A percentile compares a stretch with the other conserved stretches of the same genome.
Conservation (phyloP, 2,113 vertebrate genomes). For the Platysternon megacephalum region DNA sequence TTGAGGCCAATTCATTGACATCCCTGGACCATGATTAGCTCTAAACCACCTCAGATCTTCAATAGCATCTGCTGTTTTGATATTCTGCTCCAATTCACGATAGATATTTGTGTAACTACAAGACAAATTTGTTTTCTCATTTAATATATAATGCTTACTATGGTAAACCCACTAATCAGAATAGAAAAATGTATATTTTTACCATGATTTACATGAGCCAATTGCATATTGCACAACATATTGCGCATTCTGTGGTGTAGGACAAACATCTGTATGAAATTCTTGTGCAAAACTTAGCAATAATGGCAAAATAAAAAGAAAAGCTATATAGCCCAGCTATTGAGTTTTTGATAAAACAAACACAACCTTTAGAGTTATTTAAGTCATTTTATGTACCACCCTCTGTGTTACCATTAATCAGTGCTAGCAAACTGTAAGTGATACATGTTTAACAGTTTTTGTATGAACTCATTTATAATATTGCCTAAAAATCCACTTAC, state of each 20-base stretch:
- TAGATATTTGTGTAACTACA: constrained; percentile 91
- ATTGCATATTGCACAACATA: no score
- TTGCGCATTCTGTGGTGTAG: not conserved
- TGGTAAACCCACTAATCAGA: not conserved
- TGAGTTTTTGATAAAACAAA: not conserved
- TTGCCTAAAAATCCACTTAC: not conserved
- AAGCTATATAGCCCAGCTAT: not conserved
- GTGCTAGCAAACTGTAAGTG: not conserved
- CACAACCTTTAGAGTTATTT: not conserved
- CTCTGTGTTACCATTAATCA: not conserved
- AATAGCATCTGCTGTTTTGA: constrained; percentile 87
- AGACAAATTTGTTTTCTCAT: constrained; percentile 29
- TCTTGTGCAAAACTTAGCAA: not conserved
- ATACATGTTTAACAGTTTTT: not conserved
- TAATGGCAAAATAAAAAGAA: not conserved
- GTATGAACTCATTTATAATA: not conserved
- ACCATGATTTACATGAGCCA: not conserved
- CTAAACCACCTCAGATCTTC: constrained; percentile 96
- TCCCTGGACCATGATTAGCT: constrained; percentile 92
- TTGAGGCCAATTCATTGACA: constrained; percentile 99
- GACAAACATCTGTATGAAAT: not conserved
- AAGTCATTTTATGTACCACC: not conserved
- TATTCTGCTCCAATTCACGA: constrained; percentile 90
- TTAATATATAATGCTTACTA: not conserved
- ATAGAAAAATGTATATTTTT: not conserved